phyloP scores from a whole-genome alignment of 2,113 vertebrate genomes.

The Connochaetes taurinus region DNA sequence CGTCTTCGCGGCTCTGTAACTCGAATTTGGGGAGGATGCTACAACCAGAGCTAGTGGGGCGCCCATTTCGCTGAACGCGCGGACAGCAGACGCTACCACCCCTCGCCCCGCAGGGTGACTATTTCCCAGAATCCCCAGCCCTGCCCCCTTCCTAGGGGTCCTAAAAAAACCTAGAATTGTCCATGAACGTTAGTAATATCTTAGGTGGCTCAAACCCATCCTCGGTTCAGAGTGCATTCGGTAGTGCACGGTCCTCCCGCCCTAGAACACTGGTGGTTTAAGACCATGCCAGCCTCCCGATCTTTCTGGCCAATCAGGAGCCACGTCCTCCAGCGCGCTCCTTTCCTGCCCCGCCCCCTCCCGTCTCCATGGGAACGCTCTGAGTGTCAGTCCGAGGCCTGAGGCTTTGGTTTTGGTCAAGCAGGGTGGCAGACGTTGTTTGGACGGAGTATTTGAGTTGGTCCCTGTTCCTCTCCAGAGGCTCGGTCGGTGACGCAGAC shows the following conservation, averaged over 20 bases:
- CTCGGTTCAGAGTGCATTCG: accelerated
- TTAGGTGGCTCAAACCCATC: accelerated
- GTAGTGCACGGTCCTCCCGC: accelerated
- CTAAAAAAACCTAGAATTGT: not conserved
- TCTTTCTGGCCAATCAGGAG: constrained; percentile 19
- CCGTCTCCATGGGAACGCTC: constrained; percentile 22
- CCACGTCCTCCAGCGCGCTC: not conserved
- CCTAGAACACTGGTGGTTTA: accelerated
- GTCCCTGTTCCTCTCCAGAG: accelerated
- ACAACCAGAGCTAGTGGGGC: too few species aligned
- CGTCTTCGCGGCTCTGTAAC: not conserved
- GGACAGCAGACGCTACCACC: accelerated
- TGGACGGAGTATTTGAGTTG: not conserved
- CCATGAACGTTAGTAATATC: accelerated
- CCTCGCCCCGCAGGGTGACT: not conserved
- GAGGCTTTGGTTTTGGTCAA: not conserved
- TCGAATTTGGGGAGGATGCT: not conserved
- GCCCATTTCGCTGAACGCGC: accelerated
- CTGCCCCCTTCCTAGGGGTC: too few species aligned
- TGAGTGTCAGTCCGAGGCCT: accelerated
- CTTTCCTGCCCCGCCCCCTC: not conserved
- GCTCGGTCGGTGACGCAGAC: not conserved
- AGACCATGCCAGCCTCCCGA: accelerated
- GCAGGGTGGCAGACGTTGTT: not conserved
- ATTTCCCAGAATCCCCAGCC: not conserved